Percentiles rank a stretch among this genome's conserved stretches.
Evolutionary conservation across 2,113 vertebrate species (phyloP).

Genomic region (Serilophus lunatus): DNA sequence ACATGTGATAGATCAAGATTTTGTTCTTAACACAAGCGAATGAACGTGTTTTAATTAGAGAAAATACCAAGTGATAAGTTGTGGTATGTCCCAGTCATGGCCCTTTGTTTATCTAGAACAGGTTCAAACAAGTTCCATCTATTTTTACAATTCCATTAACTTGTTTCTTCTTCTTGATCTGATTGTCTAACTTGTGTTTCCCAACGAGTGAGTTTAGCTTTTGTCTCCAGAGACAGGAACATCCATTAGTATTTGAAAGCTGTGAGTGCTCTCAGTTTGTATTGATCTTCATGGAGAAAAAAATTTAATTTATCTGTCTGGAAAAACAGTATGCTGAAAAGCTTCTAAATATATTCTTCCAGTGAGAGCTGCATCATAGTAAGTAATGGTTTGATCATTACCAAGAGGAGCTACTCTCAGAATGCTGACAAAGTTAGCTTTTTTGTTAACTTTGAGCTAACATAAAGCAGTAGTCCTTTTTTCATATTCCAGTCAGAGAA

Average conservation of each 20-base stretch:
- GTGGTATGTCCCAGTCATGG: accelerated
- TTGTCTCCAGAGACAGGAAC: background rate
- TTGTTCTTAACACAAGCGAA: background rate
- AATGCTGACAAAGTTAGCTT: background rate
- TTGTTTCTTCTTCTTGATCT: background rate
- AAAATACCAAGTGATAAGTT: background rate
- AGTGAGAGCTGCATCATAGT: background rate
- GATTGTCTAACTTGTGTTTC: background rate
- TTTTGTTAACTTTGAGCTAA: background rate
- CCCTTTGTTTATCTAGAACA: background rate
- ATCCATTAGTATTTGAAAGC: background rate
- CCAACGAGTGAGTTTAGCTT: background rate
- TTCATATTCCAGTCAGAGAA: background rate
- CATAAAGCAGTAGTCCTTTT: background rate
- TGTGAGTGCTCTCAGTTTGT: background rate
- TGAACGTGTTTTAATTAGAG: background rate
- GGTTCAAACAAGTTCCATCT: background rate
- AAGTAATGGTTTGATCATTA: background rate
- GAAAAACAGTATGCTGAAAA: background rate
- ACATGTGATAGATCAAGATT: background rate
- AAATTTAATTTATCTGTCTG: background rate
- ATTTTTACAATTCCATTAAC: background rate
- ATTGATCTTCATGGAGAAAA: background rate
- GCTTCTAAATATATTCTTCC: background rate
- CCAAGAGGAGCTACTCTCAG: background rate